Evolutionary conservation across 1,140 invertebrate genomes (phyloP).

Genomic region (Drosophila sucinea): DNA sequence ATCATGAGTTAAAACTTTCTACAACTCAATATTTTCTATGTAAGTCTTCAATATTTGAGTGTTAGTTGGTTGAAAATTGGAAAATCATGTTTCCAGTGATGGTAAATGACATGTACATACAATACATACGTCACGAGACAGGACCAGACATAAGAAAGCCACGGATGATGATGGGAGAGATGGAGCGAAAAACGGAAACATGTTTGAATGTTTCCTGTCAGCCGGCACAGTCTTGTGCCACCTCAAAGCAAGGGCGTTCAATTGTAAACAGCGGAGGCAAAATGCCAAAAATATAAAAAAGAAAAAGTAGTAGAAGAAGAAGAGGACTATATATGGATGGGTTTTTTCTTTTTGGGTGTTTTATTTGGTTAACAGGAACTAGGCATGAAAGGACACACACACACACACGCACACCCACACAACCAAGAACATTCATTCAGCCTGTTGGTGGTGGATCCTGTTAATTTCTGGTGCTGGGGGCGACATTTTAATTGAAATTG

Average conservation of each 20-base stretch:
- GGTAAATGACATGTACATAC: conserved; percentile 46
- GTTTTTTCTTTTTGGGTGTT: not conserved
- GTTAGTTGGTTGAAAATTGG: conserved; percentile 60
- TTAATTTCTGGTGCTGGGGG: conserved; percentile 61
- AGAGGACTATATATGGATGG: conserved; percentile 6
- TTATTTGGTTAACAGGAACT: conserved; percentile 40
- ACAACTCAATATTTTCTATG: not conserved
- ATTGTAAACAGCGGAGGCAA: conserved; percentile 50
- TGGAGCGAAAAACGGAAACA: conserved; percentile 65
- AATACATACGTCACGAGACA: not conserved
- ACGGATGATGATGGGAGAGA: conserved; percentile 11
- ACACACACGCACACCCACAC: conserved; percentile 30
- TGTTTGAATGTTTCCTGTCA: conserved; percentile 47
- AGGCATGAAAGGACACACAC: conserved; percentile 29
- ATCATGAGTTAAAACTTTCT: not conserved
- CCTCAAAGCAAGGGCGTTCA: conserved; percentile 41
- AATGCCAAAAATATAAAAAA: conserved; percentile 1
- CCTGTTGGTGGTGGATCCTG: conserved; percentile 42
- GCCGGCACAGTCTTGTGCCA: conserved; percentile 21
- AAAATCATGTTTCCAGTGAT: conserved; percentile 54
- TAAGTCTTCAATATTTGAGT: conserved; percentile 30
- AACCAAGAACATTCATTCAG: conserved; percentile 22
- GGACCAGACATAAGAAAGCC: conserved; percentile 25
- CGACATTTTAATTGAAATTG: conserved; percentile 78
- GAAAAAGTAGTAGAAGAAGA: conserved; percentile 10